Conservation (phyloP, 2,113 vertebrate genomes). For the Epinephelus fuscoguttatus region DNA sequence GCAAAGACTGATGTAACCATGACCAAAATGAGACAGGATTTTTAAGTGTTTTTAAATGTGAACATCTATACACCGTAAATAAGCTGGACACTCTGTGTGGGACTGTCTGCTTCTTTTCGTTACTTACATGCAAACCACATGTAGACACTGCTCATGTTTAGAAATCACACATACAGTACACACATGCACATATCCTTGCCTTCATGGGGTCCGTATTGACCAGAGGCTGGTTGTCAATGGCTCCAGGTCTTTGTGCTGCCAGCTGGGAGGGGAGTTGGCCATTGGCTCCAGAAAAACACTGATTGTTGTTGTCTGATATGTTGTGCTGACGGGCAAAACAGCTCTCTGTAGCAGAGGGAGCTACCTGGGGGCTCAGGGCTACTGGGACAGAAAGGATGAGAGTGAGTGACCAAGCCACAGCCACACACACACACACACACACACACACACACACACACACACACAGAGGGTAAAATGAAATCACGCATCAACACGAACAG, state of each 20-base stretch:
- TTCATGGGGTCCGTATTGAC: constrained; percentile 95
- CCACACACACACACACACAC: background rate
- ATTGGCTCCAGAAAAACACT: constrained; percentile 91
- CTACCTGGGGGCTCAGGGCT: constrained; percentile 88
- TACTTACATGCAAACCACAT: background rate
- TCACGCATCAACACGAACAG: background rate
- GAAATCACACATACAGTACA: background rate
- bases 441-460: background rate
- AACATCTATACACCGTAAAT: background rate
- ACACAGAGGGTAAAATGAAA: background rate
- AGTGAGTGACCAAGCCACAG: background rate
- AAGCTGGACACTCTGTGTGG: background rate
- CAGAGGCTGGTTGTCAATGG: constrained; percentile 96
- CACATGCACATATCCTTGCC: constrained; percentile 75
- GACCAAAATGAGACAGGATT: background rate
- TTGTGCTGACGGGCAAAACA: constrained; percentile 94
- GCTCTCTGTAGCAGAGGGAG: constrained; percentile 88
- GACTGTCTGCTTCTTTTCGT: background rate
- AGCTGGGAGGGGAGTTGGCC: constrained; percentile 90
- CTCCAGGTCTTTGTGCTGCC: constrained; percentile 93
- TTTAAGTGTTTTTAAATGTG: background rate
- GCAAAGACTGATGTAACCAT: background rate
- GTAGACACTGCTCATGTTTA: background rate
- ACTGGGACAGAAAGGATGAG: constrained; percentile 15
- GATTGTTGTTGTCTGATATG: constrained; percentile 94